These are phyloP conservation scores for Drosophila leonis DNA, from an alignment of 2,888 invertebrate genomes.

Conservation along the genomic window DNA sequence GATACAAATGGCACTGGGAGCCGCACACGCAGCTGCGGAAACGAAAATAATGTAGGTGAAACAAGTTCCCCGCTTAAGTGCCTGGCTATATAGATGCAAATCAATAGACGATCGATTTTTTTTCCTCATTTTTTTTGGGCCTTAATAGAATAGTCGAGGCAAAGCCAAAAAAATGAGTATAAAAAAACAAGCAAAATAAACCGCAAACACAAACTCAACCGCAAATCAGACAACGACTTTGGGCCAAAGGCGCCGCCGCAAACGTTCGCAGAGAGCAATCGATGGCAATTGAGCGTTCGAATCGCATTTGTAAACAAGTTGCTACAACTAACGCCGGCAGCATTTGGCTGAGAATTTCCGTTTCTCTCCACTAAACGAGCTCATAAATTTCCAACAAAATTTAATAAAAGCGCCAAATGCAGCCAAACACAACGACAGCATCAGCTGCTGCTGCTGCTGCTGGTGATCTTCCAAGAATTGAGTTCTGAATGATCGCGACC, in stretches of 20 bases:
- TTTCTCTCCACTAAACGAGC: slow-evolving; percentile 25
- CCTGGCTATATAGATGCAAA: slow-evolving; percentile 71
- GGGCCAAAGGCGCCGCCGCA: slow-evolving; percentile 71
- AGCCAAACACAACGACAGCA: slow-evolving; percentile 14
- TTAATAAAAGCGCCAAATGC: slow-evolving; percentile 58
- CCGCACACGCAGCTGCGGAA: slow-evolving; percentile 78
- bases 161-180: slow-evolving; percentile 12
- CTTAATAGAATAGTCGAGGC: slow-evolving; percentile 67
- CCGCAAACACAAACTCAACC: slow-evolving; percentile 64
- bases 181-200: slow-evolving; percentile 14
- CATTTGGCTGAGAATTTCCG: slow-evolving; percentile 67
- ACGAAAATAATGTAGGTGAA: slow-evolving; percentile 75
- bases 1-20: slow-evolving; percentile 45
- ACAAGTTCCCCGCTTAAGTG: slow-evolving; percentile 71
- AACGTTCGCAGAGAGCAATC: slow-evolving; percentile 26
- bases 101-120: slow-evolving; percentile 62
- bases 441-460: background rate
- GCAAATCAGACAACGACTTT: slow-evolving; percentile 67
- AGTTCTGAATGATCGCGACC: slow-evolving; percentile 33
- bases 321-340: slow-evolving; percentile 50
- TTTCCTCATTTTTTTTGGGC: slow-evolving; percentile 23
- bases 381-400: slow-evolving; percentile 58
- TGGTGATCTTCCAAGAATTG: slow-evolving; percentile 56
- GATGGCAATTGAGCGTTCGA: slow-evolving; percentile 20
- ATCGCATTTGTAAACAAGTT: slow-evolving; percentile 63